phyloP scores from a whole-genome alignment of 2,113 vertebrate species.

The Erythrocercus mccallii region DNA sequence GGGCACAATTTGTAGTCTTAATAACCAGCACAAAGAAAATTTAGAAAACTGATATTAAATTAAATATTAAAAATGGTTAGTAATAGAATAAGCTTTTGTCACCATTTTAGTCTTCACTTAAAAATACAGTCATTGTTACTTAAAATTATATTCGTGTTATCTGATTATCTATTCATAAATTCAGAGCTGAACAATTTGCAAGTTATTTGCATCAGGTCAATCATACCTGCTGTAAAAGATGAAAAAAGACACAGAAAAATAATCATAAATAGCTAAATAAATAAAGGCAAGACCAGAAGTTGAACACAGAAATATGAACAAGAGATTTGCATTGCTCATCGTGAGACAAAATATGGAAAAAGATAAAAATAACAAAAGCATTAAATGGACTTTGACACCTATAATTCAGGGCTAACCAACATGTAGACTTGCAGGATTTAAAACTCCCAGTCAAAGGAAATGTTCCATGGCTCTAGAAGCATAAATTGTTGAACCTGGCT shows the following conservation, averaged over 20 bases:
- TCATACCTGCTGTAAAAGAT: not conserved
- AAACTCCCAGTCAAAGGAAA: not conserved
- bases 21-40: not conserved
- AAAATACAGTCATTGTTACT: not conserved
- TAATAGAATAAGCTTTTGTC: not conserved
- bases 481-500: not conserved
- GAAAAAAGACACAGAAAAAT: not conserved
- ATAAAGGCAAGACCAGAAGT: not conserved
- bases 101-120: not conserved
- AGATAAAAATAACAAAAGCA: not conserved
- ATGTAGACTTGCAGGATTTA: not conserved
- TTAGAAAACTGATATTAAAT: not conserved
- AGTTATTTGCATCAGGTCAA: not conserved
- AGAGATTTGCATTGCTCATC: not conserved
- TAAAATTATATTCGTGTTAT: not conserved
- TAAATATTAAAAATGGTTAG: not conserved
- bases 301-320: not conserved
- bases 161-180: not conserved
- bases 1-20: not conserved
- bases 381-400: not conserved
- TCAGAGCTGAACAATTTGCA: not conserved
- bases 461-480: not conserved
- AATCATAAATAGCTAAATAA: not conserved
- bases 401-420: not conserved
- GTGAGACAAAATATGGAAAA: not conserved